These are phyloP conservation scores for Podotricha telesiphe DNA, from an alignment of 2,888 invertebrate genomes.

Conservation along the genomic window DNA sequence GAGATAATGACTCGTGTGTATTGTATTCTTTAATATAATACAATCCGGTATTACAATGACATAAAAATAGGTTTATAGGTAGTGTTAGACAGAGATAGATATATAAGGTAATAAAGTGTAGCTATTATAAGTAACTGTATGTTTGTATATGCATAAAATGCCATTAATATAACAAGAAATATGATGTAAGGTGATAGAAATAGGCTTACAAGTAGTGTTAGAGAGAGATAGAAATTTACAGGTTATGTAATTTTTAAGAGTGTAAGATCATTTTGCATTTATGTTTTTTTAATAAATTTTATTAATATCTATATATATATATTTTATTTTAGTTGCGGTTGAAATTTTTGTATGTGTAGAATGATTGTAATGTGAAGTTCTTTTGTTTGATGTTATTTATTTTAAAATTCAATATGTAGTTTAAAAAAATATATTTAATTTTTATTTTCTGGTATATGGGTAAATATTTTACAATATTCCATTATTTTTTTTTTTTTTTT, in stretches of 20 bases:
- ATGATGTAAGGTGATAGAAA: too few species aligned
- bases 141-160: too few species aligned
- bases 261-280: slow-evolving; percentile 14
- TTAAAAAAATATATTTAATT: neutral
- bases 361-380: neutral
- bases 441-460: slow-evolving; percentile 31
- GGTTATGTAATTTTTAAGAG: neutral
- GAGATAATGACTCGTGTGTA: too few species aligned
- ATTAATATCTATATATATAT: neutral
- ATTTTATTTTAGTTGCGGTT: neutral
- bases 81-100: neutral
- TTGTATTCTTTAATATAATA: too few species aligned
- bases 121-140: too few species aligned
- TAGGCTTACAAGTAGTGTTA: too few species aligned
- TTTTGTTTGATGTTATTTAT: neutral
- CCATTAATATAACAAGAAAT: too few species aligned
- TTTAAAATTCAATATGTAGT: neutral
- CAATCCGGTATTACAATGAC: too few species aligned
- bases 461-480: neutral
- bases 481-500: neutral
- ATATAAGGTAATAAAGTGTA: too few species aligned
- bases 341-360: neutral
- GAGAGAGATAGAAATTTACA: neutral
- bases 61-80: neutral
- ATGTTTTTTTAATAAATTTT: neutral